Conservation (phyloP, 2,113 vertebrate species). For the Anhinga anhinga region DNA sequence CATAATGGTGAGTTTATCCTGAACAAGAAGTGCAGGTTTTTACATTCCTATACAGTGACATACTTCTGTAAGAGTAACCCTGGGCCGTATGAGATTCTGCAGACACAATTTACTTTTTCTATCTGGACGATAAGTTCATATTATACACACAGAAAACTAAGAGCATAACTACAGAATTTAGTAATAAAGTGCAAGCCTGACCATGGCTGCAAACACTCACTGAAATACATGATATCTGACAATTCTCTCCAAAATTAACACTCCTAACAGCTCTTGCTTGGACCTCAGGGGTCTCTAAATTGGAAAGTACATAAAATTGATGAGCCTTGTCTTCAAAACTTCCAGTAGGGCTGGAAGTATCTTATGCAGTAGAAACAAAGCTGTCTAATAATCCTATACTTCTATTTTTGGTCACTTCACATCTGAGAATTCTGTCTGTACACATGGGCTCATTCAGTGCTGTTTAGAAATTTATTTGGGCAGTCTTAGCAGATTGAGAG, state of each 20-base stretch:
- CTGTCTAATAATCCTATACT: background rate
- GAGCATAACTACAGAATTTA: background rate
- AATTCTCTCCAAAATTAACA: conserved; percentile 23
- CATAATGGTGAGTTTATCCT: background rate
- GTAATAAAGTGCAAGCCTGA: background rate
- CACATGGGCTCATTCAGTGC: background rate
- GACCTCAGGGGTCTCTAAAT: background rate
- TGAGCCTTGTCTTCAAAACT: background rate
- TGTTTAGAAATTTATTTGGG: background rate
- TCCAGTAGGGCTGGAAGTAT: background rate
- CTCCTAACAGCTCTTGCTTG: background rate
- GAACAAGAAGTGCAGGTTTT: background rate
- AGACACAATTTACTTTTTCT: background rate
- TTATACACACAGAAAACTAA: background rate
- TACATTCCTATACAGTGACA: background rate
- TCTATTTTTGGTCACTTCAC: background rate
- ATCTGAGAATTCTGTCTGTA: background rate
- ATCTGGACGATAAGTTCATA: background rate
- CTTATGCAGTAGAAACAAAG: conserved; percentile 43
- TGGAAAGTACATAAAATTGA: conserved; percentile 8
- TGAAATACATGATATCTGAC: background rate
- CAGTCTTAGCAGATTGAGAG: background rate
- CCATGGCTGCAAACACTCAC: background rate
- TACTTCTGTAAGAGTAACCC: background rate
- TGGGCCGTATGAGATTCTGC: background rate